phyloP scores from a whole-genome alignment of 2,113 vertebrate species.

The Ursus arctos region DNA sequence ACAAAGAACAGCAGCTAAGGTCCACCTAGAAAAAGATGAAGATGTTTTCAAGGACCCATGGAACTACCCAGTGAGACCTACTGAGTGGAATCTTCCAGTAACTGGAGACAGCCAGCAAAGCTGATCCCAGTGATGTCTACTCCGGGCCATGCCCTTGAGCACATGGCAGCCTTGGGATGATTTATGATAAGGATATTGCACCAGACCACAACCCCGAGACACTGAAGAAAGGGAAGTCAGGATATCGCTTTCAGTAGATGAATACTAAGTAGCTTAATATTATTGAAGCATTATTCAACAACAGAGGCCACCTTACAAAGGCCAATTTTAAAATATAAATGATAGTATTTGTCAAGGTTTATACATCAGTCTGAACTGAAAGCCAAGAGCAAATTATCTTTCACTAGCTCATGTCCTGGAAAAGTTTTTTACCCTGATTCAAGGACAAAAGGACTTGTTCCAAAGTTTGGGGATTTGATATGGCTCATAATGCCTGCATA shows the following conservation, averaged over 20 bases:
- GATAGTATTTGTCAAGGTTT: neutral
- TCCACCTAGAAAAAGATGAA: neutral
- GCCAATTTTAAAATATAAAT: constrained; percentile 38
- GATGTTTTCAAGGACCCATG: neutral
- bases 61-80: neutral
- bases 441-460: neutral
- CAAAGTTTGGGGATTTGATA: neutral
- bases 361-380: neutral
- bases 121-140: neutral
- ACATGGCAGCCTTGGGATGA: constrained; percentile 8
- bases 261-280: neutral
- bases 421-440: neutral
- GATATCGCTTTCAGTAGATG: constrained; percentile 26
- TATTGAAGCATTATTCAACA: neutral
- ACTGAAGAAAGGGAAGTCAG: neutral
- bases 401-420: neutral
- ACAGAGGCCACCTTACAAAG: neutral
- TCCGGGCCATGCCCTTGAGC: neutral
- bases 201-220: neutral
- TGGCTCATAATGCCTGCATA: neutral
- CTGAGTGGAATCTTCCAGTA: neutral
- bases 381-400: constrained; percentile 52
- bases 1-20: neutral
- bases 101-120: neutral
- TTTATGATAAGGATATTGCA: neutral